phyloP scores from a whole-genome alignment of 2,113 vertebrate species.

The Carassius carassius region DNA sequence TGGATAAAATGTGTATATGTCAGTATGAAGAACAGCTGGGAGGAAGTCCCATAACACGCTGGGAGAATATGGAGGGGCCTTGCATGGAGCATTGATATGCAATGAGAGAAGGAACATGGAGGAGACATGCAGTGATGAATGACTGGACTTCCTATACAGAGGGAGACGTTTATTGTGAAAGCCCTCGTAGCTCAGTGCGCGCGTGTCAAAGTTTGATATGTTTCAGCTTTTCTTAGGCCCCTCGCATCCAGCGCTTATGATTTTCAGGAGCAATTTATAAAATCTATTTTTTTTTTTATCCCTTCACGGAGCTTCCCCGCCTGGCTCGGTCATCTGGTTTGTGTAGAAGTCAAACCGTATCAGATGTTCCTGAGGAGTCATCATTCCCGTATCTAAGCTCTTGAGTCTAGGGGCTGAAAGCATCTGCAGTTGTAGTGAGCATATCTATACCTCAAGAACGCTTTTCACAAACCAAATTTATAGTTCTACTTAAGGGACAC shows the following conservation, averaged over 20 bases:
- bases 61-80: conserved; percentile 4
- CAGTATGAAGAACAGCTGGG: conserved; percentile 72
- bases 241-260: neutral
- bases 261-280: conserved; percentile 30
- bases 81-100: neutral
- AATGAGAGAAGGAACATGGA: conserved; percentile 4
- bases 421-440: neutral
- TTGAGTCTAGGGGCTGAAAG: conserved; percentile 17
- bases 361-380: conserved; percentile 29
- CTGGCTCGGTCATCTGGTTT: conserved; percentile 42
- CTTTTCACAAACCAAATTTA: conserved; percentile 4
- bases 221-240: conserved; percentile 23
- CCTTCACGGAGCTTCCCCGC: neutral
- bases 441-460: neutral
- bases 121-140: conserved; percentile 23
- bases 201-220: conserved; percentile 39
- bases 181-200: conserved; percentile 12
- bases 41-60: conserved; percentile 73
- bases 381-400: neutral
- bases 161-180: conserved; percentile 22
- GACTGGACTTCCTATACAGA: conserved; percentile 33
- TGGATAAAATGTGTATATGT: conserved; percentile 9
- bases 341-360: conserved; percentile 34
- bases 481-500: neutral
- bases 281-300: conserved; percentile 12